Conservation (phyloP, 2,797 vertebrate species). For the Orientallactaga sibirica region DNA sequence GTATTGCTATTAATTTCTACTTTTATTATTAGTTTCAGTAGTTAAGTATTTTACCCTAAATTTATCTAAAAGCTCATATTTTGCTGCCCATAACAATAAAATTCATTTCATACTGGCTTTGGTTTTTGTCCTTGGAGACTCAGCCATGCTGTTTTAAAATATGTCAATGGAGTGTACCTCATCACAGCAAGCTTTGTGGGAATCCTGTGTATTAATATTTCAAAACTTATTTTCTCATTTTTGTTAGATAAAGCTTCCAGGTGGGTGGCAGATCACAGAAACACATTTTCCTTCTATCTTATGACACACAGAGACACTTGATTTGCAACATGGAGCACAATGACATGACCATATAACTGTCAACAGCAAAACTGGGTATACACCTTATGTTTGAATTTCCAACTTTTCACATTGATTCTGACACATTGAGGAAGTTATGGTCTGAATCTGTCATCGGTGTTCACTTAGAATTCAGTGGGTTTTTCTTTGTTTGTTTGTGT, state of each 20-base stretch:
- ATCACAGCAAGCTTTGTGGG: background rate
- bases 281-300: conserved; percentile 49
- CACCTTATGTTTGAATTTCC: conserved; percentile 36
- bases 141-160: background rate
- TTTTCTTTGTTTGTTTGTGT: too few species aligned
- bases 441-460: conserved; percentile 37
- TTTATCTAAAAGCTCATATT: conserved; percentile 28
- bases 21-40: conserved; percentile 7
- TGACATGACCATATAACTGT: conserved; percentile 40
- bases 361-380: background rate
- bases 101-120: background rate
- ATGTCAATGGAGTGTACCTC: background rate
- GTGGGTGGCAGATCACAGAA: conserved; percentile 44
- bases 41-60: background rate
- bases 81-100: background rate
- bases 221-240: conserved; percentile 43
- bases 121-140: background rate
- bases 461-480: conserved; percentile 17
- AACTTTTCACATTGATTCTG: conserved; percentile 48
- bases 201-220: conserved; percentile 43
- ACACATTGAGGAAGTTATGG: conserved; percentile 30
- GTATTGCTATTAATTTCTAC: conserved; percentile 29
- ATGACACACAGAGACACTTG: conserved; percentile 12
- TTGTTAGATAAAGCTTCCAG: conserved; percentile 57
- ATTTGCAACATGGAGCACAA: conserved; percentile 17